Base-by-base conservation (phyloP, 2,888 invertebrate species). In the Cremastobaeus sp. region DNA sequence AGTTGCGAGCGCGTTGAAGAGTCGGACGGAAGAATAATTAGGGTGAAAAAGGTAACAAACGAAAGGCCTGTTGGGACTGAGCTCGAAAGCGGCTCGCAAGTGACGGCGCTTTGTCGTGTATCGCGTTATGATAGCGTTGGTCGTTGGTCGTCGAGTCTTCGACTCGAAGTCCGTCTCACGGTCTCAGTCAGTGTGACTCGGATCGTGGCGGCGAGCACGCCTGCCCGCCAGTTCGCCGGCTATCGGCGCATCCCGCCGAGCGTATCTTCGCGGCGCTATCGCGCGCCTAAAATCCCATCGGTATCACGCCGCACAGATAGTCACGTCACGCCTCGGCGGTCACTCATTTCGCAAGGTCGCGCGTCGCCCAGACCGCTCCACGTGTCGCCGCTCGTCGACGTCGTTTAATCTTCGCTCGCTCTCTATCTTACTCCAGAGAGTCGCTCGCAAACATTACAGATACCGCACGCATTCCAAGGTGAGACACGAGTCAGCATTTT, bases 131-230 rank as follows among this genome's bases (percentile, higher is more conserved):
- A 84, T 84, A 84, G 81, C 81, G 72, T 81, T 81, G 82, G 84
- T 84, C 84, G 83, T 84, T 84, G 14, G 59, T n/a, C n/a, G n/a
- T n/a, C n/a, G n/a, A n/a, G n/a, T n/a, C n/a, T n/a, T n/a, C n/a
- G n/a, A n/a, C 9, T 21, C 41, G 39, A 4, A 41, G 12, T 20
- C 18, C 11, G 25, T 1, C 30, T 14, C 48, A 9, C 25, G 41
- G 47, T 69, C 68, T 64, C 55, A 86, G 86, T 86, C 86, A 86
- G 86, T 86, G 86, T 85, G 86, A 86, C 80, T 83, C 79, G 82
- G 83, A 77, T 83, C 77, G 75, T 39, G 71, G 78, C 77, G 76
- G 78, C 77, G 72, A 64, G 62, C 78, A 50, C 62, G 72, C 18
- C 47, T 28, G 34, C 32, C n/a, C 2, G 32, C 32, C 6, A 32